A percentile compares a stretch with the other conserved stretches of the same genome.
These are phyloP conservation scores for Halcyon senegalensis DNA, from an alignment of 2,113 vertebrate genomes.

Conservation along the genomic window DNA sequence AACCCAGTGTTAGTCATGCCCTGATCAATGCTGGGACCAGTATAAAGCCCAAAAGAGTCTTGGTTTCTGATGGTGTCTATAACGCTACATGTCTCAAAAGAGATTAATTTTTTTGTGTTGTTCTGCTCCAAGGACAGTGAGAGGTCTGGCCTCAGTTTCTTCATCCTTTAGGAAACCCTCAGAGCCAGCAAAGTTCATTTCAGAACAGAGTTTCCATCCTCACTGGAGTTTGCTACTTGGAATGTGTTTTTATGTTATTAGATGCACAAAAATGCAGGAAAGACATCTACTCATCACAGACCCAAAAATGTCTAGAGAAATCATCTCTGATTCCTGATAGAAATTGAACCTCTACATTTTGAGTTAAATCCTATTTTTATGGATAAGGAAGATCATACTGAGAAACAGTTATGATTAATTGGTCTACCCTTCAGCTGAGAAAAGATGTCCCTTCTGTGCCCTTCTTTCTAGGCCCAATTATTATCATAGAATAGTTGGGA, in stretches of 20 bases:
- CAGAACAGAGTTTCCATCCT: background rate
- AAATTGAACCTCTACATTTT: background rate
- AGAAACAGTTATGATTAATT: background rate
- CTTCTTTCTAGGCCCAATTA: background rate
- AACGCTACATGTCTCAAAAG: background rate
- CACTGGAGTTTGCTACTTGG: background rate
- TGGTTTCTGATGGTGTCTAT: background rate
- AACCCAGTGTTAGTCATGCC: background rate
- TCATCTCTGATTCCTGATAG: background rate
- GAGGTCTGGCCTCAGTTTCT: background rate
- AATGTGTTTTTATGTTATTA: background rate
- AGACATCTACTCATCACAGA: background rate
- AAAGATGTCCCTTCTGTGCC: background rate
- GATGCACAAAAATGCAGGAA: background rate
- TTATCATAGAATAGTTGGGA: background rate
- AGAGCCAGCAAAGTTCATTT: background rate
- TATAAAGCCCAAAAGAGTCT: background rate
- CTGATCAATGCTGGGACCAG: background rate
- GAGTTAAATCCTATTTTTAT: background rate
- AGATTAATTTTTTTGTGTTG: background rate
- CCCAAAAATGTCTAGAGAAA: background rate
- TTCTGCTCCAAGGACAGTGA: background rate
- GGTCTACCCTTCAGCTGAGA: background rate
- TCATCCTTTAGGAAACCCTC: background rate
- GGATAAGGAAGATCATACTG: background rate